phyloP scores from a whole-genome alignment of 2,888 invertebrate genomes.

The Tineola bisselliella region DNA sequence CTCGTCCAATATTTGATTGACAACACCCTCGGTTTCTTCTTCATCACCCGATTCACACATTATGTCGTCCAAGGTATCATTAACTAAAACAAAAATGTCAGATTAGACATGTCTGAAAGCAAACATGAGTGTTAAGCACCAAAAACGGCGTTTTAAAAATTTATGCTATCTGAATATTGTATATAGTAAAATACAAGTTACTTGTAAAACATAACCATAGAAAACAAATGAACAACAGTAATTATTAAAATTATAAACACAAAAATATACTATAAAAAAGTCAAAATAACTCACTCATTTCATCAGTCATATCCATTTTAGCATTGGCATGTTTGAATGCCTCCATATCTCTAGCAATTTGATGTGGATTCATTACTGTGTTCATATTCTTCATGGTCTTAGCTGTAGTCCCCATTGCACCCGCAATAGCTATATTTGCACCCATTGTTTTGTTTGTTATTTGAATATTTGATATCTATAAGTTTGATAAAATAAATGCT shows the following conservation, averaged over 20 bases:
- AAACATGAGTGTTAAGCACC: too few relatives aligned
- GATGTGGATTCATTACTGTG: constrained; percentile 84
- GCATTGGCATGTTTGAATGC: constrained; percentile 85
- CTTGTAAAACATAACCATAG: too few relatives aligned
- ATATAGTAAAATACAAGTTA: too few relatives aligned
- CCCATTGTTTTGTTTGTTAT: constrained; percentile 90
- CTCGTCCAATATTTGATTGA: constrained; percentile 93
- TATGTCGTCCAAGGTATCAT: constrained; percentile 90
- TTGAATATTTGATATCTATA: constrained; percentile 74
- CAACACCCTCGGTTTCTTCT: constrained; percentile 86
- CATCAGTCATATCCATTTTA: constrained; percentile 95
- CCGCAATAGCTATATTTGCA: constrained; percentile 86
- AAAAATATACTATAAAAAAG: too few relatives aligned
- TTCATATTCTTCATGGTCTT: constrained; percentile 92
- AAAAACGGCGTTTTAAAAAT: too few relatives aligned
- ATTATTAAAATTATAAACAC: too few relatives aligned
- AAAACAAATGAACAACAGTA: too few relatives aligned
- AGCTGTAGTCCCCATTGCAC: constrained; percentile 88
- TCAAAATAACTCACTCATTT: constrained; percentile 78
- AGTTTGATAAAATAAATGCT: constrained; percentile 14
- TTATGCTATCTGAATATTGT: too few relatives aligned
- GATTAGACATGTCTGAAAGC: too few relatives aligned
- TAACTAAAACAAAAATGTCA: constrained; percentile 68
- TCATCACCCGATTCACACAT: constrained; percentile 90
- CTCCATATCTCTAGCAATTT: constrained; percentile 82